Base-by-base conservation (phyloP, 2,888 invertebrate species). In the Perithous albicinctus region DNA sequence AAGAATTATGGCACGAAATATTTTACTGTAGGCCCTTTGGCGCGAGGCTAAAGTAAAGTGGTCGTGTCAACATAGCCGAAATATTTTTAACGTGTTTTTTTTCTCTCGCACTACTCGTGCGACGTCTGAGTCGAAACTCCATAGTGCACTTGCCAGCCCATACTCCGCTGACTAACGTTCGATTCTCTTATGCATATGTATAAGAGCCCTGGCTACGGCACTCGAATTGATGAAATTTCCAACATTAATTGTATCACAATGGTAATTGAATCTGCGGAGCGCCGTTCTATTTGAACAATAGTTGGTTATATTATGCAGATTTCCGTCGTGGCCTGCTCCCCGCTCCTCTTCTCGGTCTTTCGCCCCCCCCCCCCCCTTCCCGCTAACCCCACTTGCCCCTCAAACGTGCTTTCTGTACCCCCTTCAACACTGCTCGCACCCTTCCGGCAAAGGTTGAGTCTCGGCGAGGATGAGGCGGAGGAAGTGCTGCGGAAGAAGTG, bases 301-400 rank as follows among this genome's bases (percentile, higher is more conserved):
- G 92, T 92, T 92, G 92, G 92, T 92, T 92, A 92, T 92, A 92
- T 92, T 92, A 93, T 93, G 92, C 91, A 92, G 91, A 92, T 93
- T 93, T 92, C 88, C 89, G 86, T 85, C 89, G 88, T 87, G 87
- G 91, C 91, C 89, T 86, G 85, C 87, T 86, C 84, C 85, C 84
- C 86, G 84, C 86, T 81, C 82, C 80, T 84, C 87, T 70, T 84
- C 78, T 83, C 69, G 46, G 73, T 82, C 80, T 78, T 70, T 43
- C 82, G 41, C 51, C 51, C 78, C 32, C 59, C 23, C 35, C 51
- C 59, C 72, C 46, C 76, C 59, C 51, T 75, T 64, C 72, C 79
- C 23, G n/a, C n/a, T n/a, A n/a, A n/a, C n/a, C n/a, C n/a, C 66
- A 54, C 46, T 66, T 48, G 59, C 43, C 41, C 70, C 83, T 79